A percentile compares a stretch with the other conserved stretches of the same genome.
phyloP scores from a whole-genome alignment of 2,797 vertebrate genomes.

The Gallirallus australis region DNA sequence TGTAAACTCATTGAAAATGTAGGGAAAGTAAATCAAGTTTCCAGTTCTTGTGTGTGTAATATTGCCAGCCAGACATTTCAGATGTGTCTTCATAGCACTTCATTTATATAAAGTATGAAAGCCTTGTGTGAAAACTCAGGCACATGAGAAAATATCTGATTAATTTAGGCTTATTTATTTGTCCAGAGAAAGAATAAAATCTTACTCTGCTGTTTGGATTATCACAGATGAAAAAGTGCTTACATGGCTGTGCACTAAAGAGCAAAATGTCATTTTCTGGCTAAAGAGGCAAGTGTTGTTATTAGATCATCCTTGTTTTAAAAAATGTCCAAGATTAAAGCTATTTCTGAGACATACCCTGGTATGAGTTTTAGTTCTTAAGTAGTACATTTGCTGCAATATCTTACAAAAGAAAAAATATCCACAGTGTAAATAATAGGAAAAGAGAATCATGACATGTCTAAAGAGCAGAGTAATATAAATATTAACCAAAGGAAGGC shows the following conservation, averaged over 20 bases:
- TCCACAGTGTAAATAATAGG: not conserved
- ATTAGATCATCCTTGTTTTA: not conserved
- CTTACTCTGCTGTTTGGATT: not conserved
- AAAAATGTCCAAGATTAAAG: not conserved
- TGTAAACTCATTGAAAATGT: not conserved
- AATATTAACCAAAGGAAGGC: not conserved
- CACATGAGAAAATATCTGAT: not conserved
- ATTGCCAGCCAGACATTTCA: not conserved
- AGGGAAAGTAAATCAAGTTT: not conserved
- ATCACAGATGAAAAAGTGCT: not conserved
- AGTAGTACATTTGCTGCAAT: not conserved
- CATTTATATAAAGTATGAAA: not conserved
- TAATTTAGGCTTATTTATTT: not conserved
- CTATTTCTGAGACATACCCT: not conserved
- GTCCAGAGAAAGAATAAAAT: not conserved
- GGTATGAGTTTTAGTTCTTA: not conserved
- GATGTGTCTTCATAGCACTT: not conserved
- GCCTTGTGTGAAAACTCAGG: not conserved
- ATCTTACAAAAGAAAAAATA: not conserved
- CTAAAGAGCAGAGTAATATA: not conserved
- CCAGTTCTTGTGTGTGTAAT: not conserved
- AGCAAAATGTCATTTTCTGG: not conserved
- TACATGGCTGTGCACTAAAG: not conserved
- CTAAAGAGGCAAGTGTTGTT: not conserved
- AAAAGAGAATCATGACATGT: not conserved